Evolutionary conservation across 2,888 invertebrate genomes (phyloP).

Genomic region (Ophion ellenae): DNA sequence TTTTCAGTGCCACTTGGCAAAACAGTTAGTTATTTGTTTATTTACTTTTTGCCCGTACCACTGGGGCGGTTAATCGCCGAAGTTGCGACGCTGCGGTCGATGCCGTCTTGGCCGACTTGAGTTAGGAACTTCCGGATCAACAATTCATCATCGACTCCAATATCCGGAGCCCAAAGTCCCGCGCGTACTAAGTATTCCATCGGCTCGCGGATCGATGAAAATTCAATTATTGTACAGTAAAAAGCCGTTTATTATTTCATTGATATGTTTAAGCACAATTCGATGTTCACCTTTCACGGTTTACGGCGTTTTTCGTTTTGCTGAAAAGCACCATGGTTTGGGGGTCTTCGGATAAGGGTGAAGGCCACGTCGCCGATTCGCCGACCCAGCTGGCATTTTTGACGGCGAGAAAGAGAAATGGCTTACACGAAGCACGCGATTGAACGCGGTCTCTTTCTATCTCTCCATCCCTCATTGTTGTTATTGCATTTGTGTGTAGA

Average conservation of each 20-base stretch:
- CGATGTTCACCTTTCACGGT: neutral
- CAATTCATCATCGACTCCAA: neutral
- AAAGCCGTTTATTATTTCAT: neutral
- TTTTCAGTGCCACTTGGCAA: neutral
- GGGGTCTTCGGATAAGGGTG: neutral
- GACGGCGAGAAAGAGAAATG: slow-evolving; percentile 5
- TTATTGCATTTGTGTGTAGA: slow-evolving; percentile 67
- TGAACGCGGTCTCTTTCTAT: slow-evolving; percentile 39
- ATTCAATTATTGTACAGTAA: neutral
- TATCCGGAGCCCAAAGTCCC: neutral
- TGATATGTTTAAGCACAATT: neutral
- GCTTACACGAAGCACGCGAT: slow-evolving; percentile 49
- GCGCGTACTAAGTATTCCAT: neutral
- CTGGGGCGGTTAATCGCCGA: slow-evolving; percentile 23
- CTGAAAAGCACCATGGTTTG: neutral
- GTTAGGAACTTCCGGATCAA: neutral
- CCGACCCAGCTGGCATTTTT: neutral
- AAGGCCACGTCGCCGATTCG: slow-evolving; percentile 10
- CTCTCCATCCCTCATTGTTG: slow-evolving; percentile 54
- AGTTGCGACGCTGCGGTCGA: neutral
- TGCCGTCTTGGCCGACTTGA: neutral
- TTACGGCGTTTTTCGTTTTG: neutral
- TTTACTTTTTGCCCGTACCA: neutral
- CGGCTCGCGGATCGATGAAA: neutral
- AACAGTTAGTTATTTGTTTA: neutral